These are phyloP conservation scores for Syrphus vitripennis DNA, from an alignment of 2,888 invertebrate species.

Conservation along the genomic window DNA sequence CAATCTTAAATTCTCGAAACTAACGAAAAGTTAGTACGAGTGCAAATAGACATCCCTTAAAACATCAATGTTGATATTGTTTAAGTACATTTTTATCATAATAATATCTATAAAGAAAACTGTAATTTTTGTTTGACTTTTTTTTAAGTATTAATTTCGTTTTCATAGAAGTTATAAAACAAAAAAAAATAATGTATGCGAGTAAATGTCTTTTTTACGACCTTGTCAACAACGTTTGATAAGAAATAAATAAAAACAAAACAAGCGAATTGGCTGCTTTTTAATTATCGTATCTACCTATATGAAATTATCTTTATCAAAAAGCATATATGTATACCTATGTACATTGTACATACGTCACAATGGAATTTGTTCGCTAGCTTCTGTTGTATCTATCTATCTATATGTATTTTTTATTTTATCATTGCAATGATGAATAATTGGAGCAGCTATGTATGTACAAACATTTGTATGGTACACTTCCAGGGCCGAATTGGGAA, in stretches of 20 bases:
- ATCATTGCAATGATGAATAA: constrained; percentile 13
- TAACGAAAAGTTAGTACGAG: too few relatives aligned
- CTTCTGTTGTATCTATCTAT: too few relatives aligned
- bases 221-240: constrained; percentile 63
- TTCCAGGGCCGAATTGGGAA: background rate
- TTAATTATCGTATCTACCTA: constrained; percentile 40
- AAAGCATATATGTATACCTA: too few relatives aligned
- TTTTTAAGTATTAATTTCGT: background rate
- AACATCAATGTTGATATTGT: constrained; percentile 4
- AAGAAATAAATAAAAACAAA: constrained; percentile 18
- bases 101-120: background rate
- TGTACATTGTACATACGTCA: too few relatives aligned
- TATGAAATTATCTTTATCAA: constrained; percentile 14
- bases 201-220: constrained; percentile 18
- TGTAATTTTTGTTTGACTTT: background rate
- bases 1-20: constrained; percentile 28
- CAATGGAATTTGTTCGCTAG: constrained; percentile 22
- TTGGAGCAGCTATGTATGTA: background rate
- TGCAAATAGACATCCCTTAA: background rate
- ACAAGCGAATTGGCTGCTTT: background rate
- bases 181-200: background rate
- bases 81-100: background rate
- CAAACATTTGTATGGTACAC: background rate
- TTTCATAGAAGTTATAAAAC: background rate
- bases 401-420: constrained; percentile 10